Evolutionary conservation across 2,797 vertebrate species (phyloP).

Genomic region (Sarcoramphus papa): DNA sequence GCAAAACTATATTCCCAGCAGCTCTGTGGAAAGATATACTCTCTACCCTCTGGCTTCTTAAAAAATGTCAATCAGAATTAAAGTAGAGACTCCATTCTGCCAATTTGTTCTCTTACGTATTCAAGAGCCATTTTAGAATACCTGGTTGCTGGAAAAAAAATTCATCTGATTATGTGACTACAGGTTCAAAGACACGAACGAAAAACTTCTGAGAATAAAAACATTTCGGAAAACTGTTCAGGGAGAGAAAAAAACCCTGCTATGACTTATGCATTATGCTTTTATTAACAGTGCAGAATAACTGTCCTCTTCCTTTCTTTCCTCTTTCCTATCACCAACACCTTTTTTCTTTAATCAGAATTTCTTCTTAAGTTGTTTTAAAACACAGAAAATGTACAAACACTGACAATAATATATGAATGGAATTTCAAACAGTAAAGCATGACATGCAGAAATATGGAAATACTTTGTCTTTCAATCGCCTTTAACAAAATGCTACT

Average conservation of each 20-base stretch:
- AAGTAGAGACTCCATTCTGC: not conserved
- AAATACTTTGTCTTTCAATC: not conserved
- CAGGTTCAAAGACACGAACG: not conserved
- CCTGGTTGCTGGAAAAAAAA: not conserved
- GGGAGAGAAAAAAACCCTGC: not conserved
- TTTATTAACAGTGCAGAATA: not conserved
- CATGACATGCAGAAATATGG: not conserved
- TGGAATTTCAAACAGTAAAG: not conserved
- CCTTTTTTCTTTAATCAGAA: not conserved
- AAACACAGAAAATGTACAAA: not conserved
- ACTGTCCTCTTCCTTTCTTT: not conserved
- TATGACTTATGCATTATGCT: not conserved
- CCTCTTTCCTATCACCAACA: not conserved
- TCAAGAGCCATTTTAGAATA: not conserved
- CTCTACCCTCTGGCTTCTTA: not conserved
- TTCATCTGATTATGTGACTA: not conserved
- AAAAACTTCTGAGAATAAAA: not conserved
- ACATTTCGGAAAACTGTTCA: not conserved
- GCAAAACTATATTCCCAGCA: not conserved
- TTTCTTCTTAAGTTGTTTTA: not conserved
- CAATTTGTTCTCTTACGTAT: not conserved
- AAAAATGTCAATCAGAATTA: not conserved
- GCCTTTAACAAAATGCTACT: not conserved
- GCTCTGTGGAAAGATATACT: not conserved
- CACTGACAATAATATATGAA: not conserved